A percentile compares a stretch with the other conserved stretches of the same genome.
These are phyloP conservation scores for Embiotoca jacksoni DNA, from an alignment of 2,113 vertebrate genomes.

Conservation along the genomic window DNA sequence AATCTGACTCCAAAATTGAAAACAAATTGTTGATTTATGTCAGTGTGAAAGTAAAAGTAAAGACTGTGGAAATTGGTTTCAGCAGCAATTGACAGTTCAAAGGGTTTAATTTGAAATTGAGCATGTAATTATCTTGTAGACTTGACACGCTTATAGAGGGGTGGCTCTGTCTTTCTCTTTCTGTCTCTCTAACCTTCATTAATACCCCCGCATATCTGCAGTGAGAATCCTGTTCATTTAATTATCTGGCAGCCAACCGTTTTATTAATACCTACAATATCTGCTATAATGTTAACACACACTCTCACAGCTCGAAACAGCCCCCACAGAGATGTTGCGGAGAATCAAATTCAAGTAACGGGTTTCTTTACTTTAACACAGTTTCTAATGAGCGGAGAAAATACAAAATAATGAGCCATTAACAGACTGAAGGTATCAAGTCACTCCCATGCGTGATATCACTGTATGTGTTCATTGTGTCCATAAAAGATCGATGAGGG, in stretches of 20 bases:
- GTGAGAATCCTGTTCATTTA: slow-evolving; percentile 34
- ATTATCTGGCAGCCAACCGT: slow-evolving; percentile 27
- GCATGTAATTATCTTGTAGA: slow-evolving; percentile 60
- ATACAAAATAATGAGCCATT: neutral
- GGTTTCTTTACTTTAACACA: neutral
- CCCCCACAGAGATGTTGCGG: neutral
- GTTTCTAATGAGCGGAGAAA: neutral
- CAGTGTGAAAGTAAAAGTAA: neutral
- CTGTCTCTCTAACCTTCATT: slow-evolving; percentile 14
- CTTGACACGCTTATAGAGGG: slow-evolving; percentile 26
- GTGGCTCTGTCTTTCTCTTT: neutral
- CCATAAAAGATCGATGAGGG: neutral
- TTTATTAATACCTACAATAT: slow-evolving; percentile 40
- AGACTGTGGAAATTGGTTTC: neutral
- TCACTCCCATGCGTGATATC: too few species aligned
- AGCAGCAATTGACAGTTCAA: slow-evolving; percentile 49
- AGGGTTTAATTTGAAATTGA: slow-evolving; percentile 47
- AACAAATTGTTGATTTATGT: slow-evolving; percentile 11
- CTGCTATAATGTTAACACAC: slow-evolving; percentile 14
- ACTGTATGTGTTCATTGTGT: neutral
- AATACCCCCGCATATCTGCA: slow-evolving; percentile 3
- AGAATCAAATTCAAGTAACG: neutral
- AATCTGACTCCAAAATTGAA: slow-evolving; percentile 23
- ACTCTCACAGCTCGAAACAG: neutral
- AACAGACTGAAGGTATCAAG: too few species aligned